These are phyloP conservation scores for Drosophila insularis DNA, from an alignment of 1,140 invertebrate species.

Conservation along the genomic window DNA sequence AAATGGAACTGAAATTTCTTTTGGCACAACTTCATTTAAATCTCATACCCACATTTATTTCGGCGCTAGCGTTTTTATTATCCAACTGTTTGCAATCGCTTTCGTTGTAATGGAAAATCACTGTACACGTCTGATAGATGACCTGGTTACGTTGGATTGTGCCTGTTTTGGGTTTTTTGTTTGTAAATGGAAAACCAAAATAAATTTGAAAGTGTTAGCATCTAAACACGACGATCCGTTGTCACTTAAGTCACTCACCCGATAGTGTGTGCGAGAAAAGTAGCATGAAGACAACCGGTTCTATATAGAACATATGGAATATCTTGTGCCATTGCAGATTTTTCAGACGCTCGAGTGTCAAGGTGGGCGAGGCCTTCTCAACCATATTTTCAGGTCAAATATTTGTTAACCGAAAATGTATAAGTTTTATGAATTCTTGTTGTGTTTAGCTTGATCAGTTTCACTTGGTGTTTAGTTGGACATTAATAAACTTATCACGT, in stretches of 20 bases:
- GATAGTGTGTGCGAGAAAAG: conserved; percentile 76
- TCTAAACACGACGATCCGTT: not conserved
- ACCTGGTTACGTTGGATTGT: conserved; percentile 84
- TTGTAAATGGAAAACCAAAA: not conserved
- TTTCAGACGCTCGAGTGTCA: conserved; percentile 51
- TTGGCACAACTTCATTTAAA: not conserved
- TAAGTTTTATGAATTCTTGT: no score
- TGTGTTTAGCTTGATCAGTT: not conserved
- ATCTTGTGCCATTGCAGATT: conserved; percentile 66
- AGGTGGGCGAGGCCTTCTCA: conserved; percentile 50
- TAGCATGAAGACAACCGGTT: conserved; percentile 76
- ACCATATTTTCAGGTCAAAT: conserved; percentile 54
- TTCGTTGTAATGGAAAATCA: conserved; percentile 83
- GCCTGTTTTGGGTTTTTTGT: conserved; percentile 63
- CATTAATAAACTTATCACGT: conserved; percentile 44
- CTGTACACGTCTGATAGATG: conserved; percentile 84
- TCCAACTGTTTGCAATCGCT: conserved; percentile 84
- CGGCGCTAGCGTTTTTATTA: conserved; percentile 82
- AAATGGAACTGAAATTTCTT: not conserved
- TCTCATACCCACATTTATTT: conserved; percentile 75
- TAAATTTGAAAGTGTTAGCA: not conserved
- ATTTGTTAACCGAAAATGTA: no score
- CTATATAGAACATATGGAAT: conserved; percentile 78
- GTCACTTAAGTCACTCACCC: conserved; percentile 52
- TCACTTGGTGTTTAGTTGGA: not conserved